Evolutionary conservation across 2,888 invertebrate genomes (phyloP).

Genomic region (Micropterix aruncella): DNA sequence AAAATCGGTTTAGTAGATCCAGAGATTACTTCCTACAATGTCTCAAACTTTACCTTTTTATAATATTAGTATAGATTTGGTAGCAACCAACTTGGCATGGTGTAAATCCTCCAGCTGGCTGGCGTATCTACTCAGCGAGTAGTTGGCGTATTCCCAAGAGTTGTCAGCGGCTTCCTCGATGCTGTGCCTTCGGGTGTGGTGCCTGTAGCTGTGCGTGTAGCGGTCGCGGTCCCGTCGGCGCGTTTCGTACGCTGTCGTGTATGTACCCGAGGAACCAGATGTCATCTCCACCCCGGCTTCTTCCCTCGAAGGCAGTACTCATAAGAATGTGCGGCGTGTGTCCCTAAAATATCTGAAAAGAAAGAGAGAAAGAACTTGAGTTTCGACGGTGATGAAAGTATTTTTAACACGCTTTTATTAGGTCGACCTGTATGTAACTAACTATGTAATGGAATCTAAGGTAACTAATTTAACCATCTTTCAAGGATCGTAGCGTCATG

Average conservation of each 20-base stretch:
- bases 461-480: too few relatives aligned
- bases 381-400: too few relatives aligned
- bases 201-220: background rate
- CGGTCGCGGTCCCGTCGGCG: slow-evolving; percentile 5
- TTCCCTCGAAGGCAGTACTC: background rate
- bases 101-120: background rate
- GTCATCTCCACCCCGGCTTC: slow-evolving; percentile 22
- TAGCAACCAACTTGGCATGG: background rate
- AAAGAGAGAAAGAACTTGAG: too few relatives aligned
- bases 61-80: too few relatives aligned
- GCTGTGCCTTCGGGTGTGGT: background rate
- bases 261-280: slow-evolving; percentile 18
- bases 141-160: background rate
- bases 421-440: too few relatives aligned
- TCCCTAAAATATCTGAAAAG: too few relatives aligned
- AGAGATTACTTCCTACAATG: too few relatives aligned
- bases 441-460: too few relatives aligned
- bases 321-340: background rate
- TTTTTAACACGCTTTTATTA: too few relatives aligned
- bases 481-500: too few relatives aligned
- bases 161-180: background rate
- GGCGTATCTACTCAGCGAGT: background rate
- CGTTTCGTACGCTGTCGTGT: slow-evolving; percentile 4
- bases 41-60: too few relatives aligned
- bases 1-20: too few relatives aligned